phyloP scores from a whole-genome alignment of 2,113 vertebrate genomes.

The Tretioscincus oriximinensis region DNA sequence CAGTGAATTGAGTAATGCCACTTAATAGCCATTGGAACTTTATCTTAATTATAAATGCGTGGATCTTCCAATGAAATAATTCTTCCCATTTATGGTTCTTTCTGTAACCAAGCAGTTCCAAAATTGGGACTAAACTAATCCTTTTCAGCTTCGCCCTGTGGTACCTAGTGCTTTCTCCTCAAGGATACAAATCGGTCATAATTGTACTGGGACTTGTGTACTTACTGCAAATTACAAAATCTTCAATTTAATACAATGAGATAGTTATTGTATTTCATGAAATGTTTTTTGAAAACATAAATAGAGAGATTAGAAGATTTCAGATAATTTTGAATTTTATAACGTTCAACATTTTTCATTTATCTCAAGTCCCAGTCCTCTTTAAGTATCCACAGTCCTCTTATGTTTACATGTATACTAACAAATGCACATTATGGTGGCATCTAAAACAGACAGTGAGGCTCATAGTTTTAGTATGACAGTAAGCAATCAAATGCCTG shows the following conservation, averaged over 20 bases:
- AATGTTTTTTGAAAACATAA: slow-evolving; percentile 41
- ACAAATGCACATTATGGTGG: not conserved
- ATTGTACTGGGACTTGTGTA: not conserved
- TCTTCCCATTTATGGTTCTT: not conserved
- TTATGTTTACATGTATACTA: not conserved
- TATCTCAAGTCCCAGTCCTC: not conserved
- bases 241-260: slow-evolving; percentile 10
- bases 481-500: not conserved
- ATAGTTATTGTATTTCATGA: slow-evolving; percentile 36
- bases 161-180: not conserved
- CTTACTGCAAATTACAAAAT: slow-evolving; percentile 5
- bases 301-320: slow-evolving; percentile 21
- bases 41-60: not conserved
- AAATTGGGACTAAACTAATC: not conserved
- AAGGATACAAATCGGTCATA: rapidly evolving
- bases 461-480: not conserved
- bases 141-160: not conserved
- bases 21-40: not conserved
- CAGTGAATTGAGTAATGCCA: not conserved
- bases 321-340: slow-evolving; percentile 26
- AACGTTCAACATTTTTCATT: slow-evolving; percentile 4
- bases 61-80: not conserved
- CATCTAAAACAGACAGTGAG: not conserved
- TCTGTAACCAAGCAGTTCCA: not conserved
- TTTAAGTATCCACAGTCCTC: not conserved